Evolutionary conservation across 2,113 vertebrate genomes (phyloP).

Genomic region (Actinemys pallida): DNA sequence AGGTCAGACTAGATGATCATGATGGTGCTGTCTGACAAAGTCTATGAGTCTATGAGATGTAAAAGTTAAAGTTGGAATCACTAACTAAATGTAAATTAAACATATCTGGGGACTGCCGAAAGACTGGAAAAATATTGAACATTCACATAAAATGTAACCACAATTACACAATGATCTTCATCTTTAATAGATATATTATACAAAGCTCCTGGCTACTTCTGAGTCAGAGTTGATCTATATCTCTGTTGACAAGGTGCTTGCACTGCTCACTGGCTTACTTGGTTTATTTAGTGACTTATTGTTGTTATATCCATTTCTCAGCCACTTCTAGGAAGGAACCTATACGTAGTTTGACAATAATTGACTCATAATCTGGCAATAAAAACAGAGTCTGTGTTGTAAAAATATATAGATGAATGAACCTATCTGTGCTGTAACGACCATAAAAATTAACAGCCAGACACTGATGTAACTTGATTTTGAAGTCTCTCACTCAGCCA

Average conservation of each 20-base stretch:
- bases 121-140: constrained; percentile 3
- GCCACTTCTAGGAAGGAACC: not conserved
- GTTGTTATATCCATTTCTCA: not conserved
- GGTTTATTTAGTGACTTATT: not conserved
- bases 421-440: not conserved
- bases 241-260: not conserved
- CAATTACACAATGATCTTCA: not conserved
- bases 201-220: not conserved
- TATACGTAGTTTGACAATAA: not conserved
- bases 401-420: not conserved
- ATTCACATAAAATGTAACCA: not conserved
- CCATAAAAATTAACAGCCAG: not conserved
- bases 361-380: not conserved
- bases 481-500: not conserved
- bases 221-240: not conserved
- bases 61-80: constrained; percentile 16
- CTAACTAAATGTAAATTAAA: constrained; percentile 33
- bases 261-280: not conserved
- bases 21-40: not conserved
- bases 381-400: not conserved
- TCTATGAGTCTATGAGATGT: not conserved
- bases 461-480: not conserved
- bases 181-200: not conserved
- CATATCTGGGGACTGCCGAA: not conserved
- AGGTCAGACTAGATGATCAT: not conserved